A percentile compares a stretch with the other conserved stretches of the same genome.
Conservation (phyloP, 1,140 invertebrate genomes). For the Hylaeus anthracinus region DNA sequence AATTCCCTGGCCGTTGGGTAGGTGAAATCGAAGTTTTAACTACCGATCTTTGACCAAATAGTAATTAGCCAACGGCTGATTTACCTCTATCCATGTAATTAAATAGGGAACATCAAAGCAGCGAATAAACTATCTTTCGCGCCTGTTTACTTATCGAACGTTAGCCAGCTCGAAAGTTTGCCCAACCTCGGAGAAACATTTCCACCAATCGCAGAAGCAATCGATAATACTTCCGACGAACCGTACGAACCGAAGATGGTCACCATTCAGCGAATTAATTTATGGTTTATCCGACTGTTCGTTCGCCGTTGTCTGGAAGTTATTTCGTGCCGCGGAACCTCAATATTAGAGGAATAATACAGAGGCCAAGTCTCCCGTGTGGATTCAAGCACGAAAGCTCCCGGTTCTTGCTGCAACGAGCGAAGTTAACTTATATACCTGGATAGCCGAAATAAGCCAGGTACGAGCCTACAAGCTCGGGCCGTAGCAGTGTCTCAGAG, state of each 20-base stretch:
- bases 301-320: not conserved
- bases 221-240: not conserved
- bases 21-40: no score
- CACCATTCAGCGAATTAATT: not conserved
- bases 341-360: not conserved
- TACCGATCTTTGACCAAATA: conserved; percentile 9
- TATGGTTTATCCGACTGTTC: not conserved
- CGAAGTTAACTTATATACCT: conserved; percentile 5
- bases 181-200: not conserved
- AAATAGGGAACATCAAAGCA: conserved; percentile 30
- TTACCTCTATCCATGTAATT: conserved; percentile 18
- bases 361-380: not conserved
- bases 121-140: conserved; percentile 25
- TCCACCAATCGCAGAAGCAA: not conserved
- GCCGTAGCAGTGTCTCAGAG: conserved; percentile 38
- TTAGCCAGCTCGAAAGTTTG: conserved; percentile 7
- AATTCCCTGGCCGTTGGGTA: not conserved
- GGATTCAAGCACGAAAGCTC: conserved; percentile 17
- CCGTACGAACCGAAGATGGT: not conserved
- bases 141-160: conserved; percentile 28
- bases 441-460: conserved; percentile 27
- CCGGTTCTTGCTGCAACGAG: conserved; percentile 9
- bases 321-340: not conserved
- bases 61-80: conserved; percentile 28
- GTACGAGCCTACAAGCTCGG: conserved; percentile 29